These are phyloP conservation scores for Canis aureus DNA, from an alignment of 2,113 vertebrate genomes.

Conservation along the genomic window DNA sequence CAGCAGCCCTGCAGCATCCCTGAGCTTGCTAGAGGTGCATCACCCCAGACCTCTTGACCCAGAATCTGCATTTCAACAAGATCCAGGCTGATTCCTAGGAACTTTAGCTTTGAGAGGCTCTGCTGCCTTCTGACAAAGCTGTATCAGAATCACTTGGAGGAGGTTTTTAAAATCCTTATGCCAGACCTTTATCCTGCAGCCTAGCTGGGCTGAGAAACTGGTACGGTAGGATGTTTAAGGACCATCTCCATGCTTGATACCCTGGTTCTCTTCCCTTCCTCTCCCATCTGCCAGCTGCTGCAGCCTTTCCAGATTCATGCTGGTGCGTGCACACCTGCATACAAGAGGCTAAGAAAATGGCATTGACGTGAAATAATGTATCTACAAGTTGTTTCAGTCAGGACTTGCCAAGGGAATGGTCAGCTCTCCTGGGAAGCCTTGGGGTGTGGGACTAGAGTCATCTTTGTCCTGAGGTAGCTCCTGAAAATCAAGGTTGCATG, in stretches of 20 bases:
- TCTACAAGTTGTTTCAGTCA: not conserved
- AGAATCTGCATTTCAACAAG: not conserved
- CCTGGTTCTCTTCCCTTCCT: not conserved
- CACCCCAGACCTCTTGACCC: not conserved
- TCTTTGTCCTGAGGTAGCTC: not conserved
- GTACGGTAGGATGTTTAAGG: not conserved
- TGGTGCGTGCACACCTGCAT: not conserved
- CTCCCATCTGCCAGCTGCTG: not conserved
- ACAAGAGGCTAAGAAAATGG: not conserved
- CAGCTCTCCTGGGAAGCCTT: not conserved
- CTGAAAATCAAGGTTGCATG: not conserved
- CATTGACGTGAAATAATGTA: accelerated
- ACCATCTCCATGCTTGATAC: not conserved
- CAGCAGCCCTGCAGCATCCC: not conserved
- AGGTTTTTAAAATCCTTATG: not conserved
- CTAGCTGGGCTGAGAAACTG: not conserved
- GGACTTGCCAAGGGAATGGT: not conserved
- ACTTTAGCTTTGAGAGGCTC: not conserved
- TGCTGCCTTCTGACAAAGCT: no score
- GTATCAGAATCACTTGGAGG: not conserved
- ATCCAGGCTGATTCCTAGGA: accelerated
- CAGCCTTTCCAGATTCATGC: not conserved
- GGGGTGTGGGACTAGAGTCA: not conserved
- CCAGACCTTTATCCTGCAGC: not conserved
- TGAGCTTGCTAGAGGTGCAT: not conserved